These are phyloP conservation scores for Mechanitis mazaeus DNA, from an alignment of 2,888 invertebrate species.

Conservation along the genomic window DNA sequence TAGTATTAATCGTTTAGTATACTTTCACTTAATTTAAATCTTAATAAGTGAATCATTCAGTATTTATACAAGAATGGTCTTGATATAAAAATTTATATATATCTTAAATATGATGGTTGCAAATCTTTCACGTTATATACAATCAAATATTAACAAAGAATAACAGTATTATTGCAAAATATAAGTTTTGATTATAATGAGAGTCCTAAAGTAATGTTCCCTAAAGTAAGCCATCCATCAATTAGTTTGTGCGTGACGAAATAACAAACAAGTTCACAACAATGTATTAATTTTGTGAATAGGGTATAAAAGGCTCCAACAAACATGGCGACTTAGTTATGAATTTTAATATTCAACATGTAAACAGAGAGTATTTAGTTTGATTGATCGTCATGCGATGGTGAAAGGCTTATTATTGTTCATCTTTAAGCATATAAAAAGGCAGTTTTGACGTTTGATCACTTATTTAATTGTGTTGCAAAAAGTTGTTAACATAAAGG, in stretches of 20 bases:
- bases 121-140: not conserved
- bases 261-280: constrained; percentile 30
- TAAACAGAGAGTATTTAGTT: constrained; percentile 24
- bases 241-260: constrained; percentile 37
- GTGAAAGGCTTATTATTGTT: constrained; percentile 6
- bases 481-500: not conserved
- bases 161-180: not conserved
- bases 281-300: constrained; percentile 30
- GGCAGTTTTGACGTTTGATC: too few species aligned
- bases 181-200: constrained; percentile 2
- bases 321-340: constrained; percentile 24
- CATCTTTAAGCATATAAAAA: too few species aligned
- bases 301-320: constrained; percentile 27
- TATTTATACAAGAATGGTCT: not conserved
- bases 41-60: not conserved
- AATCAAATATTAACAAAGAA: not conserved
- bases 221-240: constrained; percentile 26
- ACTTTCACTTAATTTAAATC: not conserved
- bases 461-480: too few species aligned
- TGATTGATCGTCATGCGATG: constrained; percentile 27
- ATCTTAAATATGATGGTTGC: too few species aligned
- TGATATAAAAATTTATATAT: too few species aligned
- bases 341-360: constrained; percentile 31
- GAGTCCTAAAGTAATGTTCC: constrained; percentile 12
- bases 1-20: not conserved